Percentiles rank a stretch among this genome's conserved stretches.
Evolutionary conservation across 2,113 vertebrate genomes (phyloP).

Genomic region (Bambusicola thoracicus): DNA sequence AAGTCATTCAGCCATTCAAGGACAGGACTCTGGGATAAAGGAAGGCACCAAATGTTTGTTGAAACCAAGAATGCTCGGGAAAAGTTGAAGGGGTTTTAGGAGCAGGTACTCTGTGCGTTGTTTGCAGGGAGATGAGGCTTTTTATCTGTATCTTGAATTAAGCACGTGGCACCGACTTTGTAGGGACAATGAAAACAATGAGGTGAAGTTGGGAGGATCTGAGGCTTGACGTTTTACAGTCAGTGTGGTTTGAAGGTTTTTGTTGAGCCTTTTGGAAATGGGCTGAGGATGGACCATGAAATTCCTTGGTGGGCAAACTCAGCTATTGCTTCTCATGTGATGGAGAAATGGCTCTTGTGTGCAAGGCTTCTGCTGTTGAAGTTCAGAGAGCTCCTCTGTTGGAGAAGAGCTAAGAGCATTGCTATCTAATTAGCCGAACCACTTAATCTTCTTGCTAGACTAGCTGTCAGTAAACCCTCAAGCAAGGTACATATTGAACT

Average conservation of each 20-base stretch:
- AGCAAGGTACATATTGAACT: neutral
- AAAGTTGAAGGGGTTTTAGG: neutral
- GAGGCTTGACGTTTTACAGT: neutral
- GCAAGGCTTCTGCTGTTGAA: neutral
- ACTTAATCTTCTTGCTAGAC: neutral
- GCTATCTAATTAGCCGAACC: neutral
- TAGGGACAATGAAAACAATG: neutral
- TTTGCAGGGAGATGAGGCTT: neutral
- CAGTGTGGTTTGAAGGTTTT: neutral
- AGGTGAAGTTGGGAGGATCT: neutral
- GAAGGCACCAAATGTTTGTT: neutral
- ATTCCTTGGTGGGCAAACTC: neutral
- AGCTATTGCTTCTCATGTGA: neutral
- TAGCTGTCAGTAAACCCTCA: neutral
- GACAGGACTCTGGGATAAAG: neutral
- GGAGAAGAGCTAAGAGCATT: neutral
- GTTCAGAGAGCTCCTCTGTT: neutral
- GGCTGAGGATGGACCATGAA: neutral
- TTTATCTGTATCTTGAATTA: neutral
- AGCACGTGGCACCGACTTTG: neutral
- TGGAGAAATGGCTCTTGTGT: neutral
- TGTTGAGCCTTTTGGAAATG: neutral
- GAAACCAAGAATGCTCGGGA: neutral
- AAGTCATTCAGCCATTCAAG: neutral
- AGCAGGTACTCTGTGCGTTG: neutral